These are phyloP conservation scores for Scaptomyza pallida DNA, from an alignment of 1,140 invertebrate genomes.

Conservation along the genomic window DNA sequence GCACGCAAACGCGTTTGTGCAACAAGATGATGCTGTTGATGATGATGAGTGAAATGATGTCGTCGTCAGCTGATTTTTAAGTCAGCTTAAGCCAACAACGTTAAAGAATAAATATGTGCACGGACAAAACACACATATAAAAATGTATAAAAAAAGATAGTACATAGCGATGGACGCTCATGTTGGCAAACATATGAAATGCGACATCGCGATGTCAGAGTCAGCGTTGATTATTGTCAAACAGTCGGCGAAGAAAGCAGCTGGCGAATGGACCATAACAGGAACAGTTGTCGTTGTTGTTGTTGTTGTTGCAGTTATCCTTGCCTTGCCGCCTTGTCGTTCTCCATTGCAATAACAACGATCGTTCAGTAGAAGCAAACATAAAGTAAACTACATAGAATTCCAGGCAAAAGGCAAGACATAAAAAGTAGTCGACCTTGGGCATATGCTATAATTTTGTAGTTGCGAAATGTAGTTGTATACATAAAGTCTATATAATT, in stretches of 20 bases:
- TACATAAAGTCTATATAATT: no score
- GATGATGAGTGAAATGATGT: conserved; percentile 17
- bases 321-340: no score
- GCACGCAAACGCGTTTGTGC: conserved; percentile 47
- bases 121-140: conserved; percentile 41
- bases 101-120: conserved; percentile 49
- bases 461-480: no score
- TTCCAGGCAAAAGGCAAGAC: background rate
- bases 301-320: background rate
- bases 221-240: conserved; percentile 71
- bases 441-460: background rate
- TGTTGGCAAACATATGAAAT: conserved; percentile 62
- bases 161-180: conserved; percentile 52
- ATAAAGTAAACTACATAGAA: conserved; percentile 39
- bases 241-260: conserved; percentile 51
- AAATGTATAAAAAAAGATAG: conserved; percentile 7
- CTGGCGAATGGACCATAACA: conserved; percentile 17
- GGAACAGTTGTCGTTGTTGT: conserved; percentile 10
- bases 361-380: conserved; percentile 44
- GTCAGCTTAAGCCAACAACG: conserved; percentile 9
- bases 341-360: conserved; percentile 24
- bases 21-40: background rate
- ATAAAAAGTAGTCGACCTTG: background rate
- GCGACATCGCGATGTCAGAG: conserved; percentile 52
- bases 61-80: conserved; percentile 50